A percentile compares a stretch with the other conserved stretches of the same genome.
Evolutionary conservation across 2,113 vertebrate species (phyloP).

Genomic region (Heterotis niloticus): DNA sequence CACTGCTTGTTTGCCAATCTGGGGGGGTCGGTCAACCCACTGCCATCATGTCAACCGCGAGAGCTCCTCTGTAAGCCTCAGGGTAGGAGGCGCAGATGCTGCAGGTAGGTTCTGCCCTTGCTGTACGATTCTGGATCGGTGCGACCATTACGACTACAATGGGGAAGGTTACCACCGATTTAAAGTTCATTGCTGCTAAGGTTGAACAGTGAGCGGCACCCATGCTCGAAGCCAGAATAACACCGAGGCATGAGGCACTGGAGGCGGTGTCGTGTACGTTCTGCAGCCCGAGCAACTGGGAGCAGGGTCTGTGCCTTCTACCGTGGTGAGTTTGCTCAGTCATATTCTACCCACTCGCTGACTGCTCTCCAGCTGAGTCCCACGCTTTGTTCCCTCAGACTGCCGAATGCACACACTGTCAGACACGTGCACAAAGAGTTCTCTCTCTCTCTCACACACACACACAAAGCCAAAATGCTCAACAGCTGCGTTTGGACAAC

Average conservation of each 20-base stretch:
- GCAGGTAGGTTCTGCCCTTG: neutral
- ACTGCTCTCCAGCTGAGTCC: constrained; percentile 34
- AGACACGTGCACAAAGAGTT: neutral
- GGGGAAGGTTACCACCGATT: neutral
- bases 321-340: neutral
- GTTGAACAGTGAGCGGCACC: neutral
- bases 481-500: neutral
- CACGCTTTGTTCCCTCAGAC: neutral
- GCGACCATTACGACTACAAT: neutral
- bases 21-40: neutral
- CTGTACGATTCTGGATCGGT: neutral
- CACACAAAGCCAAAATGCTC: constrained; percentile 6
- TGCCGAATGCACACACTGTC: constrained; percentile 26
- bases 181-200: neutral
- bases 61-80: neutral
- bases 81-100: neutral
- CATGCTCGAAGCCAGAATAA: neutral
- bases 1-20: constrained; percentile 71
- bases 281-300: neutral
- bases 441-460: constrained; percentile 23
- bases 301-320: neutral
- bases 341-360: constrained; percentile 18
- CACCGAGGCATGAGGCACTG: neutral
- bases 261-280: neutral
- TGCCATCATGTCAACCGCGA: neutral